Percentiles rank a stretch among this genome's conserved stretches.
phyloP scores from a whole-genome alignment of 2,113 vertebrate genomes.

The Oreochromis spilurus region DNA sequence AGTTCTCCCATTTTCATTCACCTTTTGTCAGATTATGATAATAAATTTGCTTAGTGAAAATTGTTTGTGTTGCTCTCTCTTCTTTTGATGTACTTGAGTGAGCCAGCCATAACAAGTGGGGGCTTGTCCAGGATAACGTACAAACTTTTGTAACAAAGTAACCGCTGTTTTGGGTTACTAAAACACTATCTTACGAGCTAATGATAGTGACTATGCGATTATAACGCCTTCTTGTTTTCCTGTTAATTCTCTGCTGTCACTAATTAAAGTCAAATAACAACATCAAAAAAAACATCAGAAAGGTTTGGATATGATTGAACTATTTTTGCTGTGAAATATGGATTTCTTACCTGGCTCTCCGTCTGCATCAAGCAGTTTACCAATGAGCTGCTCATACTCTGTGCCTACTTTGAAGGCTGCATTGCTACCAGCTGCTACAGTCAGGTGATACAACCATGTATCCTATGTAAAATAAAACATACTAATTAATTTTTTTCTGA shows the following conservation, averaged over 20 bases:
- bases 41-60: not conserved
- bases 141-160: not conserved
- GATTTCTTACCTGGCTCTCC: constrained; percentile 80
- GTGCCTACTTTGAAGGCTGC: constrained; percentile 80
- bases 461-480: constrained; percentile 65
- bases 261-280: not conserved
- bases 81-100: not conserved
- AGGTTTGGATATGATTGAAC: not conserved
- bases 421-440: constrained; percentile 78
- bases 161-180: not conserved
- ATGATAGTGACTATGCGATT: not conserved
- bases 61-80: not conserved
- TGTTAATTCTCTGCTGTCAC: not conserved
- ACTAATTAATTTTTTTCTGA: not conserved
- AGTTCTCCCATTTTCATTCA: not conserved
- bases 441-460: constrained; percentile 86
- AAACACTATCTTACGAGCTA: not conserved
- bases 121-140: not conserved
- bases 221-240: not conserved
- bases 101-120: not conserved
- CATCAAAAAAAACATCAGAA: not conserved
- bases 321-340: not conserved
- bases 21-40: not conserved
- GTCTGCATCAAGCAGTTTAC: constrained; percentile 80
- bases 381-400: constrained; percentile 80